Percentiles rank a stretch among this genome's conserved stretches.
phyloP scores from a whole-genome alignment of 2,888 invertebrate genomes.

The Melanchra persicariae region DNA sequence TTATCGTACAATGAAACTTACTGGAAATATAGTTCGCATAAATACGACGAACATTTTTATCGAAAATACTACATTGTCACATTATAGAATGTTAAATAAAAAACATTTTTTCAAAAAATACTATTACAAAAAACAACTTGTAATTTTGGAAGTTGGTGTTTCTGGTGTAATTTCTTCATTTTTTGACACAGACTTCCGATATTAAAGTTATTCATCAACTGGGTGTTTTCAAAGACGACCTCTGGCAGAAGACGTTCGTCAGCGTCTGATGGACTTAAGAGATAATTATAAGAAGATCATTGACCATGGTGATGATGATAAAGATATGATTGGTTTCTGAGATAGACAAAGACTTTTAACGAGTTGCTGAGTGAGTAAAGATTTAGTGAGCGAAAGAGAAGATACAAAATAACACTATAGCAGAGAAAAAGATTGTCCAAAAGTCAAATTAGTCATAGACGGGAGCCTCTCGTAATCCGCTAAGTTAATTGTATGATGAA shows the following conservation, averaged over 20 bases:
- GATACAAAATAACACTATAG: too few relatives aligned
- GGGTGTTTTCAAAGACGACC: neutral
- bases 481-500: neutral
- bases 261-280: neutral
- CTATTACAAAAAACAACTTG: too few relatives aligned
- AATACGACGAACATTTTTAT: neutral
- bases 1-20: neutral
- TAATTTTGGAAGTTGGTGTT: too few relatives aligned
- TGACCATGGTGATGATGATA: neutral
- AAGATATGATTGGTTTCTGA: neutral
- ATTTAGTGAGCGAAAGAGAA: neutral
- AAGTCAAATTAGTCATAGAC: too few relatives aligned
- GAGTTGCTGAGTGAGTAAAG: neutral
- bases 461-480: too few relatives aligned
- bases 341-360: neutral
- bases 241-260: neutral
- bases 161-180: too few relatives aligned
- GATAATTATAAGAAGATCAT: too few relatives aligned
- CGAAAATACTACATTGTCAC: neutral
- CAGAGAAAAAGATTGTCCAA: too few relatives aligned
- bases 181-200: too few relatives aligned
- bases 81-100: neutral
- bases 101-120: too few relatives aligned
- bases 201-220: too few relatives aligned
- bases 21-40: conserved; percentile 1